Conservation (phyloP, 1,140 invertebrate species). For the Meloidogyne chitwoodi region DNA sequence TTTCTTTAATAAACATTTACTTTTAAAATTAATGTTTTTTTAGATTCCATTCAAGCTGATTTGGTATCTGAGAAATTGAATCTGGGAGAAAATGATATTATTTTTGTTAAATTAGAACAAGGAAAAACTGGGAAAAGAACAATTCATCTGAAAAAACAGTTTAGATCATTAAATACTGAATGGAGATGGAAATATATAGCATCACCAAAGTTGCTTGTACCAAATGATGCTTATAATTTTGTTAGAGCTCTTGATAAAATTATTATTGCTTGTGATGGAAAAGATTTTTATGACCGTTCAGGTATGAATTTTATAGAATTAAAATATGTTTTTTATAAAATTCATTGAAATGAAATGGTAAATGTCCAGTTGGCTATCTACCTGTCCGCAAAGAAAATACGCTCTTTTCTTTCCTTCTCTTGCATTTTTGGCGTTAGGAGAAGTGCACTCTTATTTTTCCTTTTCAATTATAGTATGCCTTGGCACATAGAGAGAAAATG, state of each 20-base stretch:
- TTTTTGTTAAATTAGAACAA: not conserved
- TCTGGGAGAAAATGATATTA: not conserved
- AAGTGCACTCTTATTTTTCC: too few relatives aligned
- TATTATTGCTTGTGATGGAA: not conserved
- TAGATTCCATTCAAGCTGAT: not conserved
- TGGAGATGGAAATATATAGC: not conserved
- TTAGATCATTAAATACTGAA: not conserved
- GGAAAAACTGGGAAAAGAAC: not conserved
- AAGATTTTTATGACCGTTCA: not conserved
- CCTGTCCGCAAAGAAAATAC: too few relatives aligned
- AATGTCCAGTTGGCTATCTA: too few relatives aligned
- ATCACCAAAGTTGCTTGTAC: not conserved
- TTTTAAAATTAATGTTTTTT: not conserved
- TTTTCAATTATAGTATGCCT: too few relatives aligned
- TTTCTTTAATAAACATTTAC: too few relatives aligned
- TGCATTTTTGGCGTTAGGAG: too few relatives aligned
- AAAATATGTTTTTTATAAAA: too few relatives aligned
- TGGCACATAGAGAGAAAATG: too few relatives aligned
- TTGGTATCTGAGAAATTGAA: not conserved
- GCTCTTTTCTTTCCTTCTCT: too few relatives aligned
- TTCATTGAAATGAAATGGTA: too few relatives aligned
- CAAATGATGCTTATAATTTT: not conserved
- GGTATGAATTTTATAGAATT: not conserved
- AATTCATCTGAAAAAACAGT: not conserved
- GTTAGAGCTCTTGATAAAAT: not conserved